These are phyloP conservation scores for Minunthozetes semirufus DNA, from an alignment of 2,888 invertebrate species.

Conservation along the genomic window DNA sequence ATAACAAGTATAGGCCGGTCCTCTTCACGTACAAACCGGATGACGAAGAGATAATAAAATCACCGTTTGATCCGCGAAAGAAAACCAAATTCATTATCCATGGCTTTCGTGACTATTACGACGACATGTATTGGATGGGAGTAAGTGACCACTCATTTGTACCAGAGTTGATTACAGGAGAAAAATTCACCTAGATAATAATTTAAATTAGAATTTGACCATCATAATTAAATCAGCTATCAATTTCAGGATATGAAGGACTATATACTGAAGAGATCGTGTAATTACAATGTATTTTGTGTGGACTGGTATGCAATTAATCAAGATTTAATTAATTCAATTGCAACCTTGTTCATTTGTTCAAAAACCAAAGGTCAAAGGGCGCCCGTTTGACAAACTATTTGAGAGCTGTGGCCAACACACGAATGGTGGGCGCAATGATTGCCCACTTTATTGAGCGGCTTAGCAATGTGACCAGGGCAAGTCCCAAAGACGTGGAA, in stretches of 20 bases:
- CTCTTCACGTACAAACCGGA: conserved; percentile 24
- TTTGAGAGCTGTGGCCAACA: conserved; percentile 33
- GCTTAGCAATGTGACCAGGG: conserved; percentile 1
- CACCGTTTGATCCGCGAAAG: conserved; percentile 27
- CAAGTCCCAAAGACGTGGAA: neutral
- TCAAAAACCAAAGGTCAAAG: neutral
- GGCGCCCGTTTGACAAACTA: conserved; percentile 30
- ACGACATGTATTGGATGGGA: conserved; percentile 39
- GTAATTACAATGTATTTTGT: conserved; percentile 34
- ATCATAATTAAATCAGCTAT: no score
- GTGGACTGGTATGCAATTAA: conserved; percentile 35
- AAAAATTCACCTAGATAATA: no score
- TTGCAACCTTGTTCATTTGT: no score
- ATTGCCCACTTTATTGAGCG: conserved; percentile 24
- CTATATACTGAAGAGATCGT: conserved; percentile 21
- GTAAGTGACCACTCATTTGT: neutral
- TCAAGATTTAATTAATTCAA: neutral
- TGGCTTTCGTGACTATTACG: conserved; percentile 35
- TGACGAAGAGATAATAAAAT: conserved; percentile 4
- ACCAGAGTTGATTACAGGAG: no score
- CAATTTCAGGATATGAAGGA: conserved; percentile 36
- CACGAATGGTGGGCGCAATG: conserved; percentile 31
- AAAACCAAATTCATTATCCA: conserved; percentile 36
- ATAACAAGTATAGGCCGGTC: conserved; percentile 29
- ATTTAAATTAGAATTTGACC: no score